Percentiles rank a stretch among this genome's conserved stretches.
Conservation (phyloP, 1,140 invertebrate species). For the Papilio machaon region DNA sequence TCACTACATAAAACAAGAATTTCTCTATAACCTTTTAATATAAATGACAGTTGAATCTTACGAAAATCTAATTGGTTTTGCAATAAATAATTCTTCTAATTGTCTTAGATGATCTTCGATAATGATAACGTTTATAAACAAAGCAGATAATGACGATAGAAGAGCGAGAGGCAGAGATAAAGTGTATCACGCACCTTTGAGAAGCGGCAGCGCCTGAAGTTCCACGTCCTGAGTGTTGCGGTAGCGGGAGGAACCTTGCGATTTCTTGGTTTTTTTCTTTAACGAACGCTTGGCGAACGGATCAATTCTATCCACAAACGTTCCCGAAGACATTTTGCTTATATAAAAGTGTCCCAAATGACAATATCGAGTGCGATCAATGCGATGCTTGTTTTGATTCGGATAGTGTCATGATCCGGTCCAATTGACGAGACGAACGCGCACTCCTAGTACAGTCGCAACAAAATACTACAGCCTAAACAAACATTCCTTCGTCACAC, state of each 20-base stretch:
- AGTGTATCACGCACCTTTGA: conserved; percentile 88
- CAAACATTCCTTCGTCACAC: conserved; percentile 81
- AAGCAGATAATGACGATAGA: conserved; percentile 32
- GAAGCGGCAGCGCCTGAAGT: conserved; percentile 91
- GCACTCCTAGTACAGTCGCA: conserved; percentile 75
- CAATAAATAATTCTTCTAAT: conserved; percentile 3
- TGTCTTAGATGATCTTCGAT: conserved; percentile 30
- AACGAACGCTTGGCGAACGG: conserved; percentile 95
- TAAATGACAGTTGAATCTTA: conserved; percentile 30
- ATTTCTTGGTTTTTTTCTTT: conserved; percentile 96
- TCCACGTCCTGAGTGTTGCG: conserved; percentile 95
- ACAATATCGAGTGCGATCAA: conserved; percentile 77
- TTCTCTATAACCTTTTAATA: not conserved
- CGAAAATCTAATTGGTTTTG: conserved; percentile 23
- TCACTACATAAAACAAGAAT: not conserved
- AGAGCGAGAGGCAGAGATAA: conserved; percentile 23
- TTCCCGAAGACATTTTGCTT: conserved; percentile 89
- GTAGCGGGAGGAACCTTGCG: conserved; percentile 95
- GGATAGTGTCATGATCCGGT: conserved; percentile 78
- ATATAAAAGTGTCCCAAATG: conserved; percentile 78
- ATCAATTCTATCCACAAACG: conserved; percentile 97
- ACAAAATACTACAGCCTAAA: conserved; percentile 80
- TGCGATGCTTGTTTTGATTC: conserved; percentile 76
- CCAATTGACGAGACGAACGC: conserved; percentile 74
- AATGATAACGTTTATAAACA: conserved; percentile 32